Conservation (phyloP, 2,797 vertebrate species). For the Ispidina lecontei region DNA sequence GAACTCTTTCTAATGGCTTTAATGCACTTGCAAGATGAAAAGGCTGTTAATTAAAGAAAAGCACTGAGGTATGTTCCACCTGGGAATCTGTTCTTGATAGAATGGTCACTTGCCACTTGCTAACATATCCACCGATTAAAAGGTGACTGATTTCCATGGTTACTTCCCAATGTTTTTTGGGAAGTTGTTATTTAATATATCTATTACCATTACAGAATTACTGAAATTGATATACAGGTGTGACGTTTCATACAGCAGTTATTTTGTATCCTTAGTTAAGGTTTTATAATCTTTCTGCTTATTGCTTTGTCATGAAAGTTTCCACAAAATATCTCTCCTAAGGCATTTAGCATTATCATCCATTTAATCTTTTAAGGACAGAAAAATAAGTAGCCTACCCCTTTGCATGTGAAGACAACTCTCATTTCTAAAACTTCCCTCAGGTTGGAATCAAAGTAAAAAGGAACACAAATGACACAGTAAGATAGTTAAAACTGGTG, state of each 20-base stretch:
- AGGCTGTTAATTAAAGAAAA: slow-evolving; percentile 79
- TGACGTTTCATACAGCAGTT: slow-evolving; percentile 21
- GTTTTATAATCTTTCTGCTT: slow-evolving; percentile 28
- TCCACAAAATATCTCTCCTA: slow-evolving; percentile 30
- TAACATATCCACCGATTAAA: slow-evolving; percentile 71
- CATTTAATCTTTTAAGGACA: not conserved
- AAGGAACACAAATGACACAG: not conserved
- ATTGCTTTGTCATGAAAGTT: slow-evolving; percentile 56
- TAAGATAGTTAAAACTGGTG: not conserved
- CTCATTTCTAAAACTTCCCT: slow-evolving; percentile 4
- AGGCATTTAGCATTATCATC: slow-evolving; percentile 23
- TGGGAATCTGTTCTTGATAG: slow-evolving; percentile 71
- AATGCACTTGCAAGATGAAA: slow-evolving; percentile 74
- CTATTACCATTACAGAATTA: slow-evolving; percentile 23
- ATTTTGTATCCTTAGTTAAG: not conserved
- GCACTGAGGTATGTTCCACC: slow-evolving; percentile 65
- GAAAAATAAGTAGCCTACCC: not conserved
- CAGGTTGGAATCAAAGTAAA: slow-evolving; percentile 15
- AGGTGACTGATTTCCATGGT: slow-evolving; percentile 64
- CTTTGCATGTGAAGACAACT: not conserved
- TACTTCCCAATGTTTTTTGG: slow-evolving; percentile 58
- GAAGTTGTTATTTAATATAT: slow-evolving; percentile 16
- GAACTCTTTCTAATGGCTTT: slow-evolving; percentile 60
- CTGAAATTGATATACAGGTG: slow-evolving; percentile 13
- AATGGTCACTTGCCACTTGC: slow-evolving; percentile 80